Evolutionary conservation across 2,113 vertebrate genomes (phyloP).

Genomic region (Chaetodon trifascialis): DNA sequence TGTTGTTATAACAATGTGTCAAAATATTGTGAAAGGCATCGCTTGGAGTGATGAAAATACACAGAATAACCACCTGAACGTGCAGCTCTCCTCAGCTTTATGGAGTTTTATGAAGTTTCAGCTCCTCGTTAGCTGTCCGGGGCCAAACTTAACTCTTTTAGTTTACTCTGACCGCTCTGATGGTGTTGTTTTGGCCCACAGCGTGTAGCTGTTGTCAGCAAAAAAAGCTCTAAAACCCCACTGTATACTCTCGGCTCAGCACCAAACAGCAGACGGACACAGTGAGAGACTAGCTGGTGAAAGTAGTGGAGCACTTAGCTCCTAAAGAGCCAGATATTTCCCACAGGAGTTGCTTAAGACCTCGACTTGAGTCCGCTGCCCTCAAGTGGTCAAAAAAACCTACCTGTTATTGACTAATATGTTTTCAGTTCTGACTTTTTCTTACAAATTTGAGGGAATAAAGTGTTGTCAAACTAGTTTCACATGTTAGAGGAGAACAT

Average conservation of each 20-base stretch:
- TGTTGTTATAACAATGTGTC: not conserved
- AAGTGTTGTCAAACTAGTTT: constrained; percentile 1
- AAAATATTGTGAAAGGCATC: not conserved
- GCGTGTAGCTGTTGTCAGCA: not conserved
- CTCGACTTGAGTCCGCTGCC: too few relatives aligned
- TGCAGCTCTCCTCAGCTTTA: not conserved
- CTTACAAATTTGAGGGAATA: not conserved
- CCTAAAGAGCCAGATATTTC: not conserved
- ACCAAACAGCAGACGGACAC: not conserved
- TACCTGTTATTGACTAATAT: not conserved
- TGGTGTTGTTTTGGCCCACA: not conserved
- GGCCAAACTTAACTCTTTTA: not conserved
- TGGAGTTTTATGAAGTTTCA: not conserved
- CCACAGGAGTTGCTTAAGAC: not conserved
- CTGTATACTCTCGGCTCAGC: not conserved
- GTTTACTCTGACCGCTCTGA: not conserved
- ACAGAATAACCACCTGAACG: not conserved
- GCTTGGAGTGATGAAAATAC: too few relatives aligned
- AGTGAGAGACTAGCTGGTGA: not conserved
- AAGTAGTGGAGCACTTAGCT: not conserved
- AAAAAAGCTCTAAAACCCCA: not conserved
- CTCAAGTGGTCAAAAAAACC: not conserved
- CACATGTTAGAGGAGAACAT: not conserved
- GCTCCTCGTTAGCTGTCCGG: not conserved
- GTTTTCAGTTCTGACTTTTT: not conserved